A percentile compares a stretch with the other conserved stretches of the same genome.
These are phyloP conservation scores for Melospiza melodia DNA, from an alignment of 2,113 vertebrate species.

Conservation along the genomic window DNA sequence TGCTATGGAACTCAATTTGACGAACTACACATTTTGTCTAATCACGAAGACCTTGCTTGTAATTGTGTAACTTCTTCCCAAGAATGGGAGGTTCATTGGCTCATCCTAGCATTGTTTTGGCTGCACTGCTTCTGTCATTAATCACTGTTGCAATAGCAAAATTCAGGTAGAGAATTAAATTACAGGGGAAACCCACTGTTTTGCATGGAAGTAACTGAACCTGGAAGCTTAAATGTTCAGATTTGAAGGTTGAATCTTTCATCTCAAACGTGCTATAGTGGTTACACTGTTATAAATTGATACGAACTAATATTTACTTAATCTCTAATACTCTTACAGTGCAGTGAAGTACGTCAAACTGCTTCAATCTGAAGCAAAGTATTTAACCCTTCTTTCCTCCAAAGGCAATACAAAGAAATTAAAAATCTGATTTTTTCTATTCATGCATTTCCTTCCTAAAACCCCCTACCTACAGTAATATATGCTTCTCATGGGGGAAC, in stretches of 20 bases:
- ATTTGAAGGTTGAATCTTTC: not conserved
- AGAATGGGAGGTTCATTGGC: not conserved
- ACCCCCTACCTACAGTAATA: not conserved
- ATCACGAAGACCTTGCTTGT: not conserved
- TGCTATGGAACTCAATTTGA: not conserved
- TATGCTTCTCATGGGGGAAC: accelerated
- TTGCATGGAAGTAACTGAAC: not conserved
- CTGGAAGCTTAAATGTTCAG: not conserved
- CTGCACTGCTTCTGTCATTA: not conserved
- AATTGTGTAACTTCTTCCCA: not conserved
- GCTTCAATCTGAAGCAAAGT: not conserved
- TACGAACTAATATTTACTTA: not conserved
- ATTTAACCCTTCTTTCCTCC: not conserved
- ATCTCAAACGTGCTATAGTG: not conserved
- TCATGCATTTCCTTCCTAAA: not conserved
- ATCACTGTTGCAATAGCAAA: not conserved
- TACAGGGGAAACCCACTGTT: not conserved
- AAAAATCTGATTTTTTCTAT: not conserved
- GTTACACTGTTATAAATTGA: not conserved
- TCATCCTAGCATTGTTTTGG: not conserved
- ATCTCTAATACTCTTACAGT: not conserved
- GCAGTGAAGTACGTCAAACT: not conserved
- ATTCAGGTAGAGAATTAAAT: not conserved
- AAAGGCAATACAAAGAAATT: not conserved
- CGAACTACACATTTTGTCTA: not conserved